Evolutionary conservation across 2,797 vertebrate genomes (phyloP).

Genomic region (Sebastolobus alascanus): DNA sequence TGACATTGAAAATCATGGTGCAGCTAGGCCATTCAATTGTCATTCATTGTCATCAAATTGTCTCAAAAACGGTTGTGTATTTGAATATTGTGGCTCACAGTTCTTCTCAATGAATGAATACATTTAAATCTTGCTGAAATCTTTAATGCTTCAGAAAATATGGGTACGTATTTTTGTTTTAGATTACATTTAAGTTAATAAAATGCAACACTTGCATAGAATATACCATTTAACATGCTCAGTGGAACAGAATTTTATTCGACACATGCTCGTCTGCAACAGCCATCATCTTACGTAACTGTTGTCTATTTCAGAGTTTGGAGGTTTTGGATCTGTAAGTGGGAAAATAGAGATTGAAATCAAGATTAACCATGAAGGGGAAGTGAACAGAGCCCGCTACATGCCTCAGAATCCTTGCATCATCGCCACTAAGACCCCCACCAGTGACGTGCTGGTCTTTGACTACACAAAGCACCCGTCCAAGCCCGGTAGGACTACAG

Average conservation of each 20-base stretch:
- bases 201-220: neutral
- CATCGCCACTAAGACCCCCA: slow-evolving; percentile 98
- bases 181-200: neutral
- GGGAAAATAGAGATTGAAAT: slow-evolving; percentile 99
- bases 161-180: slow-evolving; percentile 33
- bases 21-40: neutral
- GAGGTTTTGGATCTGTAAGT: slow-evolving; percentile 98
- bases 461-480: slow-evolving; percentile 99
- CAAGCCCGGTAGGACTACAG: slow-evolving; percentile 89
- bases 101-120: slow-evolving; percentile 32
- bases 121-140: slow-evolving; percentile 37
- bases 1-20: neutral
- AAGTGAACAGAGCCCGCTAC: slow-evolving; percentile 97
- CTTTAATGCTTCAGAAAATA: slow-evolving; percentile 49
- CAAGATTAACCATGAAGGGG: slow-evolving; percentile 98
- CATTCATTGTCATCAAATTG: neutral
- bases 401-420: slow-evolving; percentile 99
- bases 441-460: slow-evolving; percentile 97
- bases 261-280: neutral
- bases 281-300: neutral
- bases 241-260: neutral
- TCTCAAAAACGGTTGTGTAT: neutral
- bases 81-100: slow-evolving; percentile 16
- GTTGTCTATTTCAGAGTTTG: slow-evolving; percentile 89
- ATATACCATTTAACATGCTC: neutral